Evolutionary conservation across 92 coral and sea anemone genomes (phyloP).

Genomic region (Pocillopora grandis): DNA sequence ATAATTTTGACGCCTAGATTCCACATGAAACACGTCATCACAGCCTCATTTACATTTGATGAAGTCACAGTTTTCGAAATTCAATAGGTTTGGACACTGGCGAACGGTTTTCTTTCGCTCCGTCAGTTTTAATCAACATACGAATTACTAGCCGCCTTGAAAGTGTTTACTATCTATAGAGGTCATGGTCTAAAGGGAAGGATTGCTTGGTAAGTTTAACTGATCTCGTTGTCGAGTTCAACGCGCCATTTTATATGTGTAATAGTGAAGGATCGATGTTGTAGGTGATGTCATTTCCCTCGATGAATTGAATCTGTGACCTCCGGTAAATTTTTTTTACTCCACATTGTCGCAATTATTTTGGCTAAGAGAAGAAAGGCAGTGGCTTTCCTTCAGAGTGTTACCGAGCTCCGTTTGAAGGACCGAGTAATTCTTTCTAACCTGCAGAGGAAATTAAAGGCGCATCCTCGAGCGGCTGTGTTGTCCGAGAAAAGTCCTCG

Average conservation of each 20-base stretch:
- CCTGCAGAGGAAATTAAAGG: background rate
- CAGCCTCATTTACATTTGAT: conserved; percentile 82
- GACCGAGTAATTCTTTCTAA: background rate
- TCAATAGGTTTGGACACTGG: conserved; percentile 67
- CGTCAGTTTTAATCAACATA: conserved; percentile 11
- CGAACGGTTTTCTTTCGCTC: background rate
- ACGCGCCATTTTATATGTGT: conserved; percentile 39
- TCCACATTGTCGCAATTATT: background rate
- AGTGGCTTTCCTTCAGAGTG: background rate
- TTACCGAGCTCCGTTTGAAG: background rate
- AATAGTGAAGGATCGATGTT: conserved; percentile 8
- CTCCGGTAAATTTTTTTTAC: conserved; percentile 27
- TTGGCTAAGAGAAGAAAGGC: background rate
- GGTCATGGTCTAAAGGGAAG: background rate
- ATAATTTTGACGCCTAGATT: conserved; percentile 91
- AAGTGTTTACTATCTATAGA: conserved; percentile 18
- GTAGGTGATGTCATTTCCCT: conserved; percentile 45
- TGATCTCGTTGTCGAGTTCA: background rate
- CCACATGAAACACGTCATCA: conserved; percentile 87
- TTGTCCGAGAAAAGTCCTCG: background rate
- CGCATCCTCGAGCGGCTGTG: background rate
- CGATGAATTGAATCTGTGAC: conserved; percentile 28
- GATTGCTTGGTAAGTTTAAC: conserved; percentile 13
- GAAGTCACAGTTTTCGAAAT: conserved; percentile 96
- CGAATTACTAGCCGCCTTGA: conserved; percentile 20